These are phyloP conservation scores for Microcebus murinus DNA, from an alignment of 2,113 vertebrate species.

Conservation along the genomic window DNA sequence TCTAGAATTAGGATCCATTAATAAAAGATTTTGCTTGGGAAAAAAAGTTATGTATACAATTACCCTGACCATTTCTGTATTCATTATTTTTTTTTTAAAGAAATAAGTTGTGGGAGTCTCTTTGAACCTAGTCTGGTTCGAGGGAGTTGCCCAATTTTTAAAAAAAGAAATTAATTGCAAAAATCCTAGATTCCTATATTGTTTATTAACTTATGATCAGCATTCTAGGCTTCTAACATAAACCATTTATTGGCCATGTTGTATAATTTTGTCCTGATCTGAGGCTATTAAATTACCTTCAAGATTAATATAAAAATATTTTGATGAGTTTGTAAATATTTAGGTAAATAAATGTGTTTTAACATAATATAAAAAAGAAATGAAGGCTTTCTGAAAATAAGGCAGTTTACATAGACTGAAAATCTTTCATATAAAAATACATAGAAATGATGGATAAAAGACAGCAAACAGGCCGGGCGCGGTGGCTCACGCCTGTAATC, in stretches of 20 bases:
- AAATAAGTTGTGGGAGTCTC: not conserved
- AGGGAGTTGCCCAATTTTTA: too few relatives aligned
- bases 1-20: constrained; percentile 7
- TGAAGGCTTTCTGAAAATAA: not conserved
- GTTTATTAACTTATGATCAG: not conserved
- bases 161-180: not conserved
- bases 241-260: not conserved
- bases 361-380: not conserved
- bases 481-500: too few relatives aligned
- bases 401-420: not conserved
- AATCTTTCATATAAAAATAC: not conserved
- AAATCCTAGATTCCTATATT: not conserved
- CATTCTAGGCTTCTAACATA: not conserved
- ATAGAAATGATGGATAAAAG: not conserved
- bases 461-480: not conserved
- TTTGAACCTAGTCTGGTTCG: too few relatives aligned
- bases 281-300: constrained; percentile 15
- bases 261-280: not conserved
- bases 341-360: not conserved
- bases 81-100: constrained; percentile 25
- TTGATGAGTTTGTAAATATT: constrained; percentile 8
- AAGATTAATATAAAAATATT: constrained; percentile 51
- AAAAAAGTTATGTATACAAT: constrained; percentile 10
- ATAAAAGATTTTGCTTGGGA: not conserved
- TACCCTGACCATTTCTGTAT: not conserved